Evolutionary conservation across 2,888 invertebrate genomes (phyloP).

Genomic region (Timandra comae): DNA sequence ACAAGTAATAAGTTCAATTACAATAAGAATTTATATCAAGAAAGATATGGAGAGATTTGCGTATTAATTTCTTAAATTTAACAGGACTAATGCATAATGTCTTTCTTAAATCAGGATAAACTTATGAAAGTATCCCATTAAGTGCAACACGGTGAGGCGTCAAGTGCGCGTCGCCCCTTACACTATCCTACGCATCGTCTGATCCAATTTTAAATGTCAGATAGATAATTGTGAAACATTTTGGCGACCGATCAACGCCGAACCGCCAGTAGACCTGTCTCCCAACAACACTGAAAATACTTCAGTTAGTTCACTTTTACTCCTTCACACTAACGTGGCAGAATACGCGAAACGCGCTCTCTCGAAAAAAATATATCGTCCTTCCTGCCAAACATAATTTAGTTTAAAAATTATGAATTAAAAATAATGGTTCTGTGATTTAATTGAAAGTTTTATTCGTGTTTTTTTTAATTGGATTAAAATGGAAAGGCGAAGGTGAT

Average conservation of each 20-base stretch:
- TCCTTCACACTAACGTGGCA: conserved; percentile 21
- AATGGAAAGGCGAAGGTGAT: conserved; percentile 72
- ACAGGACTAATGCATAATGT: no score
- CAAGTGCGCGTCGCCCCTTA: conserved; percentile 25
- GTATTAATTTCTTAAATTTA: no score
- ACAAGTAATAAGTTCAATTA: no score
- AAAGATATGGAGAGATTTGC: no score
- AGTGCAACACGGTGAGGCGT: no score
- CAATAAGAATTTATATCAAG: no score
- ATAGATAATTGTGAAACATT: conserved; percentile 72
- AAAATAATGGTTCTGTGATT: conserved; percentile 28
- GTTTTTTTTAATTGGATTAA: conserved; percentile 25
- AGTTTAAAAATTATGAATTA: conserved; percentile 24
- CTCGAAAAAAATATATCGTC: background rate
- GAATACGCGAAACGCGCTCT: conserved; percentile 29
- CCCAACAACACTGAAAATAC: conserved; percentile 36
- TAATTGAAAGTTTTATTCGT: conserved; percentile 11
- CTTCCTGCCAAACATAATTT: conserved; percentile 25
- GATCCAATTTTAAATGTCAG: conserved; percentile 76
- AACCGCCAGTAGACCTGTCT: conserved; percentile 43
- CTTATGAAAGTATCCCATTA: no score
- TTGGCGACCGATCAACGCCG: conserved; percentile 63
- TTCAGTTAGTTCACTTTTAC: conserved; percentile 44
- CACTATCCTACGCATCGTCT: conserved; percentile 45
- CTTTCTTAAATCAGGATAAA: no score